Evolutionary conservation across 1,140 invertebrate genomes (phyloP).

Genomic region (Drosophila miranda): DNA sequence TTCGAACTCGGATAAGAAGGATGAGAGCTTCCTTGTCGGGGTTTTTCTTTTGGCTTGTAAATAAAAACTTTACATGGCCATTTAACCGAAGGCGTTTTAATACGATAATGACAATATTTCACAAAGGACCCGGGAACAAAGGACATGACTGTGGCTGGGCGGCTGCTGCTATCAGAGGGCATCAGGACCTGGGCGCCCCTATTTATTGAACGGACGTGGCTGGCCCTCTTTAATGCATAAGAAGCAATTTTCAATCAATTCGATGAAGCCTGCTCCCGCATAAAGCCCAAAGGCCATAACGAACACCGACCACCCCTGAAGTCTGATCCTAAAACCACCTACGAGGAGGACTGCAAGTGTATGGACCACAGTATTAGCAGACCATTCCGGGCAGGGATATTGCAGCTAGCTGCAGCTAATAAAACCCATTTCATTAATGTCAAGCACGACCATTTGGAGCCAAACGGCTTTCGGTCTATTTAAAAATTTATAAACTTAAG

Average conservation of each 20-base stretch:
- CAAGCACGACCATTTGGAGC: background rate
- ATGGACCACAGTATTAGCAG: background rate
- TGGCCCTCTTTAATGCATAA: background rate
- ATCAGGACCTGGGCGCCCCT: too few species aligned
- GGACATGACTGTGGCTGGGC: background rate
- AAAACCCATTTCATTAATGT: slow-evolving; percentile 5
- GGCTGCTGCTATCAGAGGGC: background rate
- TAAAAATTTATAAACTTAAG: slow-evolving; percentile 28
- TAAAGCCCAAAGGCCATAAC: too few species aligned
- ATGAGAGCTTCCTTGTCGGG: background rate
- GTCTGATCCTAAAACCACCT: too few species aligned
- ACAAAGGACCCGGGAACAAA: slow-evolving; percentile 32
- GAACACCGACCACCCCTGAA: too few species aligned
- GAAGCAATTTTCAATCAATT: slow-evolving; percentile 2
- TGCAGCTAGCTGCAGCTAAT: background rate
- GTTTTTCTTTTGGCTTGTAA: slow-evolving; percentile 40
- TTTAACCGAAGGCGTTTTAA: slow-evolving; percentile 58
- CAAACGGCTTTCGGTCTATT: slow-evolving; percentile 9
- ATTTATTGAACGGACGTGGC: too few species aligned
- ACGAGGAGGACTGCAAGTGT: background rate
- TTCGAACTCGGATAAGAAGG: too few species aligned
- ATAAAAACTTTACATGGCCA: slow-evolving; percentile 54
- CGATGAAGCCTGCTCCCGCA: background rate
- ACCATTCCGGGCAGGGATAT: background rate
- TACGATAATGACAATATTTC: slow-evolving; percentile 62